A percentile compares a stretch with the other conserved stretches of the same genome.
phyloP scores from a whole-genome alignment of 2,113 vertebrate species.

The Chamaetylas fuelleborni region DNA sequence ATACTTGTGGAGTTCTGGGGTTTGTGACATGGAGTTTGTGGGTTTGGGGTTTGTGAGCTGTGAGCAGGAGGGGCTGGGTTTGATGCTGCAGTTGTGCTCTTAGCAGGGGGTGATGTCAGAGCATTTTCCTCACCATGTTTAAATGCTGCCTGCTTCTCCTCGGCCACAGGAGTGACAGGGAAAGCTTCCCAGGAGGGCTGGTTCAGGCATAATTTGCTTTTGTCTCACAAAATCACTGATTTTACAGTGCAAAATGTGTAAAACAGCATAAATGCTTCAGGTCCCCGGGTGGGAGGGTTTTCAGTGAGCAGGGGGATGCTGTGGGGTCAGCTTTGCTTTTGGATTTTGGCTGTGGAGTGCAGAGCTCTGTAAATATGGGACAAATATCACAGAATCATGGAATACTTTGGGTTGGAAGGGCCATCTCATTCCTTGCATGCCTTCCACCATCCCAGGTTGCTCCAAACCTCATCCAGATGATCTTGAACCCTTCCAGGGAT shows the following conservation, averaged over 20 bases:
- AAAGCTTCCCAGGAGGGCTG: not conserved
- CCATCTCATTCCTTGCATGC: not conserved
- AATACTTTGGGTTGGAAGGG: not conserved
- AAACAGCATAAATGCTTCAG: fast-evolving
- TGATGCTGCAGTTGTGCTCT: not conserved
- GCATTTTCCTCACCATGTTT: not conserved
- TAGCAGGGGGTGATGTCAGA: not conserved
- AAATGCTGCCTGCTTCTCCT: not conserved
- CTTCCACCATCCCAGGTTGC: not conserved
- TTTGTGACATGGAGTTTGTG: not conserved
- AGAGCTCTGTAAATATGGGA: not conserved
- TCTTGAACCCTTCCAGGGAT: not conserved
- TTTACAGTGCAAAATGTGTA: fast-evolving
- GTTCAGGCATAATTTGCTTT: not conserved
- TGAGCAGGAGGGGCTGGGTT: not conserved
- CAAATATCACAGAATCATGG: fast-evolving
- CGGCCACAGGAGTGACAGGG: not conserved
- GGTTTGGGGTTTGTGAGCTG: not conserved
- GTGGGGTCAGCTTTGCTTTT: not conserved
- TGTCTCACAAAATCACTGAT: fast-evolving
- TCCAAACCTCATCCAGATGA: not conserved
- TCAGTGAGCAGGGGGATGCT: not conserved
- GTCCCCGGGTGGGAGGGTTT: not conserved
- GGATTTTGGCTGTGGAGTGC: fast-evolving
- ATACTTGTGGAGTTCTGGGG: not conserved